Evolutionary conservation across 1,140 invertebrate species (phyloP), one percentile per base, ranked within the genome.

Genomic region (Cydia amplana): DNA sequence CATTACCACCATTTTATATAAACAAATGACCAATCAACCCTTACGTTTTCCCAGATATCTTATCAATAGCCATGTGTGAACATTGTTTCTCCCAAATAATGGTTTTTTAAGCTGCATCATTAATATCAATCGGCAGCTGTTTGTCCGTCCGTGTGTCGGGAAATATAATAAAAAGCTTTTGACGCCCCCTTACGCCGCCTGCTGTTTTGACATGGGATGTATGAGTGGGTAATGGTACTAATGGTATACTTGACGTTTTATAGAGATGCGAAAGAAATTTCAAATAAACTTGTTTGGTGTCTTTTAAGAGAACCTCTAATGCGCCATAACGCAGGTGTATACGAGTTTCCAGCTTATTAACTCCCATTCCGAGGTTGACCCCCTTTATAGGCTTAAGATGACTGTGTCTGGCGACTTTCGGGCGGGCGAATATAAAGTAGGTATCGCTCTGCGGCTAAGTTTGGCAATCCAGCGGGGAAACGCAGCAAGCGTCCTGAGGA

Each of bases 111-210:
- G 49, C 73, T 40, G 49, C 51, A 74, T 74, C 73, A 74, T 74
- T 74, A 74, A 74, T 74, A 74, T 74, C 73, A 74, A 74, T 74
- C 40, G 46, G 55, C 49, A 55, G 73, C 60, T 74, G 73, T 73
- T 28, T 67, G 64, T 67, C 32, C 18, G 10, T 72, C 43, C n/a
- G 49, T 51, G 49, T 20, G 20, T 72, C 10, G 25, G 16, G 43
- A 25, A 73, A 73, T 51, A 18, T 51, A 51, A 51, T 73, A 73
- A 73, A 73, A 73, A 73, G 72, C 25, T 28, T 28, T 49, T 7
- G n/a, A 25, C 72, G 1, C 43, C 70, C 43, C 12, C 10, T 14
- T 14, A 12, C 16, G 7, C 40, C 72, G 18, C 72, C 49, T 20
- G 72, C 72, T 73, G 65, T 32, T 70, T 70, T 40, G 65, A 36